Conservation (phyloP, 2,797 vertebrate species). For the Sebastes kiyomatsui region DNA sequence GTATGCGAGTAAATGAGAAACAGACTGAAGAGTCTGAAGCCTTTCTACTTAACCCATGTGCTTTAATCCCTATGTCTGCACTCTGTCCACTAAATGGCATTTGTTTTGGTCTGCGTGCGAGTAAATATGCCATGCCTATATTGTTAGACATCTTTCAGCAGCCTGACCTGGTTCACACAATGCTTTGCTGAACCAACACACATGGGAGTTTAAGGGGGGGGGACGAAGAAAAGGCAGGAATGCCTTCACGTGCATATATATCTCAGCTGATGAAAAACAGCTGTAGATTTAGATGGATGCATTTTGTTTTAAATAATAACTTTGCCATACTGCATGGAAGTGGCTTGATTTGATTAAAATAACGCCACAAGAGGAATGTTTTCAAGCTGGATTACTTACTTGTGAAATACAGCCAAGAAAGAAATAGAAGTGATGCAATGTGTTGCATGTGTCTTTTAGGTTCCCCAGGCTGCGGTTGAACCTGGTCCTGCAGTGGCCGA, state of each 20-base stretch:
- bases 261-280: constrained; percentile 68
- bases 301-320: neutral
- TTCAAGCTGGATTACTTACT: neutral
- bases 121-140: constrained; percentile 38
- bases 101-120: constrained; percentile 43
- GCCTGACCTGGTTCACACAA: neutral
- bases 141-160: constrained; percentile 35
- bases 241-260: constrained; percentile 37
- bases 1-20: constrained; percentile 42
- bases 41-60: neutral
- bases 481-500: neutral
- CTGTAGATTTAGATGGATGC: constrained; percentile 9
- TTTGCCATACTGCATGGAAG: neutral
- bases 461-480: constrained; percentile 3
- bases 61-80: constrained; percentile 38
- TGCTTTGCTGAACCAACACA: constrained; percentile 9
- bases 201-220: neutral
- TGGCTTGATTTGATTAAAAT: constrained; percentile 37
- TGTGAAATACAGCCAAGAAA: neutral
- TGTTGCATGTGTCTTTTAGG: constrained; percentile 14
- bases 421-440: constrained; percentile 11
- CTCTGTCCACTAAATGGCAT: constrained; percentile 4
- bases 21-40: constrained; percentile 37
- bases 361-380: neutral
- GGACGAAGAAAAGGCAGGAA: constrained; percentile 30